A percentile compares a stretch with the other conserved stretches of the same genome.
Conservation (phyloP, 1,140 invertebrate species). For the Brachionus asplanchnoidis region DNA sequence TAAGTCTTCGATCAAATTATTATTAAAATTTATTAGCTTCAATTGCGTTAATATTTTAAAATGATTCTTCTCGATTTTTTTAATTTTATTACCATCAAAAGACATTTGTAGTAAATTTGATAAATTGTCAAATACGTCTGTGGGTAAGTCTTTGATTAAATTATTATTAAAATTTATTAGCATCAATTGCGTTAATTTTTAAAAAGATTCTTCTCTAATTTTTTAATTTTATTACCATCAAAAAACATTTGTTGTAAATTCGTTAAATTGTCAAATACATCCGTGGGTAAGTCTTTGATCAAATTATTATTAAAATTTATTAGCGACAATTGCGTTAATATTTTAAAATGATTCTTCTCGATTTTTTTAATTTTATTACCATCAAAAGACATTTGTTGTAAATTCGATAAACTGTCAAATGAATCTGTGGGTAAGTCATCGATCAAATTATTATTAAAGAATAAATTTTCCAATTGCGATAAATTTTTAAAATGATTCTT, state of each 20-base stretch:
- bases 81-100: neutral
- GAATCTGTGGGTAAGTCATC: neutral
- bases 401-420: neutral
- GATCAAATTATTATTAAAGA: neutral
- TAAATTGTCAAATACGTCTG: neutral
- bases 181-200: neutral
- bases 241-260: too few relatives aligned
- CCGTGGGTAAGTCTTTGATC: neutral
- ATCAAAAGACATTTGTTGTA: neutral
- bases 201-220: too few relatives aligned
- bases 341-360: neutral
- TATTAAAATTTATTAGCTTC: neutral
- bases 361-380: neutral
- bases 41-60: neutral
- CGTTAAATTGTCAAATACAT: too few relatives aligned
- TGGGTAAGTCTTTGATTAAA: neutral
- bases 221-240: too few relatives aligned
- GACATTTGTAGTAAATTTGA: neutral
- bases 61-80: neutral
- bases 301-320: neutral
- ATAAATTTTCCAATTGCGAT: neutral
- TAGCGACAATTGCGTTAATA: neutral
- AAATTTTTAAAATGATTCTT: neutral
- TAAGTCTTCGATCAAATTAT: neutral
- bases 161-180: neutral